Evolutionary conservation across 2,113 vertebrate species (phyloP).

Genomic region (Xenopus borealis): DNA sequence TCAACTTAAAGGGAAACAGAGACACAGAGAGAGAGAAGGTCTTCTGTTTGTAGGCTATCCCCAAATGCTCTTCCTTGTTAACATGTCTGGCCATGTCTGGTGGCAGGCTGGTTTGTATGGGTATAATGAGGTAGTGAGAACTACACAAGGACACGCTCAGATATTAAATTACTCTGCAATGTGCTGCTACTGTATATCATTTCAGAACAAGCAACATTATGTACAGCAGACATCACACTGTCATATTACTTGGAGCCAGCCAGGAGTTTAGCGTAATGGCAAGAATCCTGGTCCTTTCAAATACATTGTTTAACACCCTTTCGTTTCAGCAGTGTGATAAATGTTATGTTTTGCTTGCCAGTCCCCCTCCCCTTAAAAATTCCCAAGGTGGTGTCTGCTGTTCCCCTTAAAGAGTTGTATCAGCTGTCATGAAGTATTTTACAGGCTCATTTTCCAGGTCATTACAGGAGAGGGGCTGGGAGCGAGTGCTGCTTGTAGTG

Average conservation of each 20-base stretch:
- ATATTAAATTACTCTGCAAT: neutral
- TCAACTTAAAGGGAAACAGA: no score
- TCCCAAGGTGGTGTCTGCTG: neutral
- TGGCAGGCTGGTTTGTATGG: neutral
- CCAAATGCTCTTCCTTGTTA: neutral
- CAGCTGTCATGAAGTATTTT: slow-evolving; percentile 23
- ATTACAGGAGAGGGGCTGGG: slow-evolving; percentile 36
- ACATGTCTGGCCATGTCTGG: slow-evolving; percentile 21
- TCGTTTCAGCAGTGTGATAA: neutral
- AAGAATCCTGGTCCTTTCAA: no score
- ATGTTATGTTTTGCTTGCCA: neutral
- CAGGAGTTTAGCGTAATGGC: neutral
- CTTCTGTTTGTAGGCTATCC: neutral
- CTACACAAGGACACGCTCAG: neutral
- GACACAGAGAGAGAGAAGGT: no score
- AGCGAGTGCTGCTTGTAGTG: slow-evolving; percentile 23
- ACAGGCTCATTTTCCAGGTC: slow-evolving; percentile 28
- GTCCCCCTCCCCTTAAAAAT: no score
- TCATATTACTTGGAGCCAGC: no score
- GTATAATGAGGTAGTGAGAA: neutral
- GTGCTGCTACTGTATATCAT: slow-evolving; percentile 1
- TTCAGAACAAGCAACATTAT: neutral
- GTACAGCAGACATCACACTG: neutral
- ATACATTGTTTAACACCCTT: neutral
- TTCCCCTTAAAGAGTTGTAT: slow-evolving; percentile 8